Evolutionary conservation across 2,888 invertebrate species (phyloP), one percentile per base, ranked within the genome.

Genomic region (Heliconius ethilla): DNA sequence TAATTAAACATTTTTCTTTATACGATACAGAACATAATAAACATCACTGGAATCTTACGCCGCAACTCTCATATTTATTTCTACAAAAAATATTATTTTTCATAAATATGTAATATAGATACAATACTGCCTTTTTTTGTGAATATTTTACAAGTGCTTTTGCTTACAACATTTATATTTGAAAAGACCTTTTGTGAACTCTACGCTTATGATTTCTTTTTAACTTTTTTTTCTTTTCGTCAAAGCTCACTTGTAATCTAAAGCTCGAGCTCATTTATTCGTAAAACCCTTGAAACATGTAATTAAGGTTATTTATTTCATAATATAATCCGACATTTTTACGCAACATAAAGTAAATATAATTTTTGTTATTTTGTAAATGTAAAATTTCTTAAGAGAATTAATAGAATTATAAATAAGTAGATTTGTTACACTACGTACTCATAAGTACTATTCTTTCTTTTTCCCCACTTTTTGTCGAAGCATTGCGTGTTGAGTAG

Each of bases 181-280:
- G 37, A n/a, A 67, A 67, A 67, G 40, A 15, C 11, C 40, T 25
- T 67, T 67, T 37, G 37, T 13, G n/a, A 37, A 37, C 10, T 67
- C 40, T n/a, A 37, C 33, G 67, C n/a, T 37, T 67, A 40, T 13
- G 25, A 62, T 67, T 67, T 37, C 67, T 25, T 37, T 25, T 67
- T n/a, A 67, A 40, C 3, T 37, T 67, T 67, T 33, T 22, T 67
- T 67, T 25, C 37, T 6, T 29, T 65, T 5, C 62, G 66, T 67
- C 67, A 67, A 67, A 40, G 67, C 40, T 25, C n/a, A 40, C 67
- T 67, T 67, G 37, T 67, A 40, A 67, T 67, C 13, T 37, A 67
- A 67, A 67, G 40, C 37, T 67, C 40, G 67, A n/a, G 37, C 37
- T 33, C 51, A 33, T 55, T 33, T 72, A 72, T 72, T 29, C 29